A percentile compares a stretch with the other conserved stretches of the same genome.
Conservation (phyloP, 2,888 invertebrate genomes). For the Drosophila limbata region DNA sequence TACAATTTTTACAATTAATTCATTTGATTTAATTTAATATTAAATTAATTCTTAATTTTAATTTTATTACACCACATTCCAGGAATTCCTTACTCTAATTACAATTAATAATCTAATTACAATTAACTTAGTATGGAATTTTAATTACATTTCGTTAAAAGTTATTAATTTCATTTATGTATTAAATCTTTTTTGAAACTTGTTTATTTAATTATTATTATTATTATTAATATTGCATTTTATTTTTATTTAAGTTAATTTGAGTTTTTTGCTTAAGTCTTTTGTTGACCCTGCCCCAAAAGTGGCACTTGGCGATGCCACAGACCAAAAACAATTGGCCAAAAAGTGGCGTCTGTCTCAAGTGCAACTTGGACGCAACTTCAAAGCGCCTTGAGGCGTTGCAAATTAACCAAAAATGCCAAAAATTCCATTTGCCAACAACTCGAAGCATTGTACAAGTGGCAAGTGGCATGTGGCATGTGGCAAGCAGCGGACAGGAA, state of each 20-base stretch:
- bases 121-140: no score
- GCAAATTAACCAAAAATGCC: constrained; percentile 53
- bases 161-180: no score
- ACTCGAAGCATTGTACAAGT: constrained; percentile 30
- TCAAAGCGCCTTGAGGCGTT: constrained; percentile 56
- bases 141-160: no score
- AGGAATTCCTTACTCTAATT: no score
- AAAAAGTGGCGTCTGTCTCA: constrained; percentile 58
- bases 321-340: constrained; percentile 50
- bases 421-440: constrained; percentile 45
- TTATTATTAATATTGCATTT: neutral
- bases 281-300: constrained; percentile 38
- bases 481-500: constrained; percentile 1
- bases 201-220: no score
- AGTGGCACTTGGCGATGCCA: constrained; percentile 38
- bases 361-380: constrained; percentile 49
- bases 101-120: no score
- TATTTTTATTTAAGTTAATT: no score
- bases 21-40: no score
- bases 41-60: no score
- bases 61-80: no score
- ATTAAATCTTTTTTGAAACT: no score
- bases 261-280: constrained; percentile 63
- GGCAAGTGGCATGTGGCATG: constrained; percentile 2
- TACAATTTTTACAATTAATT: no score